Evolutionary conservation across 2,888 invertebrate genomes (phyloP), one percentile per base, ranked within the genome.

Genomic region (Harpalus rubripes): DNA sequence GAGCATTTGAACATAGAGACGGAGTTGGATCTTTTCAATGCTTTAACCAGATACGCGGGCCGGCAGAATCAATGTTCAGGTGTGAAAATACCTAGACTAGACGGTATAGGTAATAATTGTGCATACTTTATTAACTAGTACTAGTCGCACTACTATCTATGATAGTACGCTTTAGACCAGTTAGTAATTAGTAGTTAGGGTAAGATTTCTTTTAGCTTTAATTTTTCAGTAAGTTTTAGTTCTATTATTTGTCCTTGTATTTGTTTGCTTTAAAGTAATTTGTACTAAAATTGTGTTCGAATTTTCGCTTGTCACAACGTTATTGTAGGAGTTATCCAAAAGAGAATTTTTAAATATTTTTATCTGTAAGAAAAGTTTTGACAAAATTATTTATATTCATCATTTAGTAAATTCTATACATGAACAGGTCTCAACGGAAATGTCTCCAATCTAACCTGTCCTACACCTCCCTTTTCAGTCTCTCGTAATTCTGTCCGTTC

Each of bases 21-120:
- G 0, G 97, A 97, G 90, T 89, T 96, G 88, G 95, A 96, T 87
- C 90, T 97, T 58, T 97, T 96, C 90, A 93, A 94, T 86, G 96
- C 96, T 0, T 91, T 96, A 0, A 93, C 94, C n/a, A 92, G 94
- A 88, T 95, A 95, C 91, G 93, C 94, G 7, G 91, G 91, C 81
- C 92, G 94, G 78, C 93, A 95, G 87, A 94, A 92, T 87, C 89
- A 89, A 78, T 91, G 92, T 87, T 91, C 92, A 90, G 92, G 92
- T 90, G 90, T 92, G 89, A 91, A 91, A 90, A 90, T 90, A 89
- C 90, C 90, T 88, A 90, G 90, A 90, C 89, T 91, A 90, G 90
- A 91, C 88, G 90, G 90, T 90, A 90, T 90, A 90, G 90, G 90
- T 90, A 90, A 89, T 89, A 18, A 72, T 72, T 89, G 88, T 88